Base-by-base conservation (phyloP, 2,888 invertebrate genomes). In the Erebia epiphron region DNA sequence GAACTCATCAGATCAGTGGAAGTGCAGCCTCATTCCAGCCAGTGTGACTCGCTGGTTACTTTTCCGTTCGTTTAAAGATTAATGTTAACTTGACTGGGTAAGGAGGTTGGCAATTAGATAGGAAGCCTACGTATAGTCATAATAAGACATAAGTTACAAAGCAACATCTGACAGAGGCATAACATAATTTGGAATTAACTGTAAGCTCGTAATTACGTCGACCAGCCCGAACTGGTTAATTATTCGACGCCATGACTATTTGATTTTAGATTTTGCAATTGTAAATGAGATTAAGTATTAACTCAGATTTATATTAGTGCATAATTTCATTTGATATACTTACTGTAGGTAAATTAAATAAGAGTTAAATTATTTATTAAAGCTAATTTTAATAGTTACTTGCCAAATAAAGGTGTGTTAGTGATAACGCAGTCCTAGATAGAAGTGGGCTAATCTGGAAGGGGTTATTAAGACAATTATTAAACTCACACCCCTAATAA, bases 211-310 rank as follows among this genome's bases (percentile, higher is more conserved):
- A 18, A 61, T 61, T 61, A 61, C 61, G 43, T 43, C 43, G 43
- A 7, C 61, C 61, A 61, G 61, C 43, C 18, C 16, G 43, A 43
- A 61, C 7, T 46, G 4, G 61, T 43, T 61, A 61, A 61, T 61
- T 61, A 61, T 43, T 61, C 43, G 43, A 18, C 43, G 16, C 11
- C 18, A 43, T 61, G 7, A 11, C 11, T 43, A 43, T 41, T 43
- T 43, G 16, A 61, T 61, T 46, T 61, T 61, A 16, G 43, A 61
- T 43, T 61, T 61, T 61, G 46, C 43, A 18, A 61, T 46, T 43
- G 61, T 46, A 43, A 61, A 61, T 61, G 43, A 61, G 61, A 61
- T 61, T n/a, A 61, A 16, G 43, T 16, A 60, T 60, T 60, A 61
- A 61, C 61, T 46, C 18, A 43, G 10, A 60, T 41, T 26, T 57